Evolutionary conservation across 2,888 invertebrate species (phyloP), one percentile per base, ranked within the genome.

Genomic region (Napeogenes inachia): DNA sequence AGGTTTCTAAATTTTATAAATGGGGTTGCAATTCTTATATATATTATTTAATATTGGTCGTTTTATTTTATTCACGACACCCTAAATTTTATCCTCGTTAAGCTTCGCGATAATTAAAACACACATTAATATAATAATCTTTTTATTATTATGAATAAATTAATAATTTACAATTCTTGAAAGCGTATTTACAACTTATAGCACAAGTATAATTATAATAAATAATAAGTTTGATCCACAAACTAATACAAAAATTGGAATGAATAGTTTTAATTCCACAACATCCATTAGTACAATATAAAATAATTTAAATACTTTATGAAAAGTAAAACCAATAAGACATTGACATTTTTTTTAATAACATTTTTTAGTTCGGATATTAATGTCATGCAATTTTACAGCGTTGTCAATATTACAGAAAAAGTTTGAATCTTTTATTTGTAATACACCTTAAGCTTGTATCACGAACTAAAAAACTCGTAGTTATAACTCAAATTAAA

Each of bases 141-240:
- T 73, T 77, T 71, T 68, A 68, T 79, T 82, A 79, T 73, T 76
- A 76, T 80, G 76, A 87, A 87, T 87, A 88, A 89, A 87, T 89
- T 84, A 89, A 86, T 89, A 89, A 89, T 87, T 87, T 87, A 89
- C 83, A 85, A 77, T 76, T 68, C 71, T 71, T 60, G n/a, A 50
- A 84, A 88, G 87, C 86, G 69, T 89, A 89, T 89, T 81, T 89
- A 89, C 89, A 89, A 76, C 84, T 86, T 87, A 82, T 66, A 66
- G 75, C 69, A 73, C 71, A 75, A 76, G 47, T 78, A 74, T 78
- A 79, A 79, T 78, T 72, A 71, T 42, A 72, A 74, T 75, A 73
- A 75, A 72, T 74, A 71, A 68, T 65, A 65, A 62, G 42, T 65
- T 57, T 54, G 35, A 56, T 32, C 53, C 30, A 50, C 50, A 50